phyloP scores from a whole-genome alignment of 2,113 vertebrate species.

The Gasterosteus aculeatus region DNA sequence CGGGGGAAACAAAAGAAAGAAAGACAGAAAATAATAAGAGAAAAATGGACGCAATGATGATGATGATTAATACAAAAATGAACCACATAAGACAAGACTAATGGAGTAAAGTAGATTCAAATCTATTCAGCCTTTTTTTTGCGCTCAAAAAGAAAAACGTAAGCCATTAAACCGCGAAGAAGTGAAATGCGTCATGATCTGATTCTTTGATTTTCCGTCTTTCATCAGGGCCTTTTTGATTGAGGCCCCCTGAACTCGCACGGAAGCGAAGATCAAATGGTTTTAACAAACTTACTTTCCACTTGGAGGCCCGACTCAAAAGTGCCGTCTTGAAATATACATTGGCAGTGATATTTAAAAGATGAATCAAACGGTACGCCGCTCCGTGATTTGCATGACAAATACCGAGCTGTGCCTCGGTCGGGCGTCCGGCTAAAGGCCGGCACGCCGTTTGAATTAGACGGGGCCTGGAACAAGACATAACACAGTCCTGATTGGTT shows the following conservation, averaged over 20 bases:
- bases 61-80: slow-evolving; percentile 71
- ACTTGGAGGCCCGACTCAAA: slow-evolving; percentile 32
- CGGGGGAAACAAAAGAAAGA: slow-evolving; percentile 51
- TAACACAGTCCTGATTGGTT: slow-evolving; percentile 51
- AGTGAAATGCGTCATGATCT: slow-evolving; percentile 33
- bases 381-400: slow-evolving; percentile 49
- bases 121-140: slow-evolving; percentile 46
- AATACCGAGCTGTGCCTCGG: slow-evolving; percentile 37
- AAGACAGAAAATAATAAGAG: slow-evolving; percentile 60
- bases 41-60: slow-evolving; percentile 59
- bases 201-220: slow-evolving; percentile 52
- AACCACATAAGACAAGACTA: slow-evolving; percentile 65
- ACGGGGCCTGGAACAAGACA: slow-evolving; percentile 38
- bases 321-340: slow-evolving; percentile 40
- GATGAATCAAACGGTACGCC: slow-evolving; percentile 55
- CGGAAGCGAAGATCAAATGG: slow-evolving; percentile 40
- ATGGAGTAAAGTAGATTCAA: slow-evolving; percentile 65
- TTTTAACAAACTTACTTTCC: slow-evolving; percentile 22
- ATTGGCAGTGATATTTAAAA: slow-evolving; percentile 48
- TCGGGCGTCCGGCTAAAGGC: slow-evolving; percentile 16
- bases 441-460: slow-evolving; percentile 60
- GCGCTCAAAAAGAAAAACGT: slow-evolving; percentile 20
- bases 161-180: slow-evolving; percentile 41
- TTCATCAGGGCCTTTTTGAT: slow-evolving; percentile 41
- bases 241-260: slow-evolving; percentile 20